phyloP scores from a whole-genome alignment of 2,113 vertebrate genomes.

The Peucedramus taeniatus region DNA sequence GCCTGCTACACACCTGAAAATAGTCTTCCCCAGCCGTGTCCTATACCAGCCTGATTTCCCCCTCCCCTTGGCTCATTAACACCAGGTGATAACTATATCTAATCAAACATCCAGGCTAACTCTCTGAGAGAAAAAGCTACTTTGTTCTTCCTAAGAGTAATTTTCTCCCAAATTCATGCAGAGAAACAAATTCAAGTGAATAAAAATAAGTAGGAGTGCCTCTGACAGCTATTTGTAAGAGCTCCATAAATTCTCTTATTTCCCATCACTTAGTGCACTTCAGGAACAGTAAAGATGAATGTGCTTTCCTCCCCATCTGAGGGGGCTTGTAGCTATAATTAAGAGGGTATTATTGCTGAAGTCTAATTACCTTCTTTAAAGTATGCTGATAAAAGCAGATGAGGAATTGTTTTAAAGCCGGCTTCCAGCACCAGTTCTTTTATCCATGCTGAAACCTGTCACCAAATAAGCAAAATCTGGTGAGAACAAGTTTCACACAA shows the following conservation, averaged over 20 bases:
- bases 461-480: not conserved
- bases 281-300: not conserved
- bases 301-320: not conserved
- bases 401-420: not conserved
- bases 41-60: not conserved
- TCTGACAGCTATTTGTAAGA: not conserved
- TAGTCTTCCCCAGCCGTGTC: not conserved
- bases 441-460: not conserved
- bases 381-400: not conserved
- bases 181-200: not conserved
- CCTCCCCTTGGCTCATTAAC: not conserved
- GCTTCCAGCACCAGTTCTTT: not conserved
- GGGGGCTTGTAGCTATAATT: not conserved
- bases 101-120: not conserved
- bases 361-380: not conserved
- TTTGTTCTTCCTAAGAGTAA: not conserved
- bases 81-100: not conserved
- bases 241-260: not conserved
- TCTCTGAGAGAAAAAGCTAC: not conserved
- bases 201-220: not conserved
- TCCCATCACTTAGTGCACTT: not conserved
- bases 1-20: not conserved
- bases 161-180: not conserved
- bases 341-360: not conserved
- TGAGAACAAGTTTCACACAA: not conserved